Base-by-base conservation (phyloP, 1,140 invertebrate genomes). In the Pogonus chalceus region DNA sequence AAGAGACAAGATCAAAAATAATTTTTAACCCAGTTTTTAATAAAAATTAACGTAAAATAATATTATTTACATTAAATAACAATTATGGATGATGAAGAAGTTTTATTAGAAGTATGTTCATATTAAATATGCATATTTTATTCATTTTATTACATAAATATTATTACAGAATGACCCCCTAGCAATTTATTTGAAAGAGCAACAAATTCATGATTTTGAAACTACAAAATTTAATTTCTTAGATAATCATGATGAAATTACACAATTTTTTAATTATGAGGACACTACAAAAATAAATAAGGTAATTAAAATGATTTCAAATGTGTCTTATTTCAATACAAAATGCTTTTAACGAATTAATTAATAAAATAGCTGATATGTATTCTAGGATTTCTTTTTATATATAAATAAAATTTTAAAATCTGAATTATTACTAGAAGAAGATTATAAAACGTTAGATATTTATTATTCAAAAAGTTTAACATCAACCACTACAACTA, bases 151-250 rank as follows among this genome's bases (percentile, higher is more conserved):
- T 43, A 43, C 7, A 12, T 10, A 43, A 43, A 7, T 43, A 43
- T 43, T 43, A 12, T 43, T 43, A 16, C 18, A 43, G 37, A 43
- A 43, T 43, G 37, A 43, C 37, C 37, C 37, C 18, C 18, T 43
- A 9, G 37, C 37, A 12, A 43, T 12, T 10, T 43, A 43, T 43
- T 18, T 43, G 4, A 10, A 10, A 43, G 18, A 43, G 4, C 7
- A 43, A 43, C 7, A 43, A 9, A 12, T 43, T 12, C 9, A 18
- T 4, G 37, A 43, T 43, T 43, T 43, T 43, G 37, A 43, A 18
- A 43, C 18, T 10, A 12, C 18, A 12, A 9, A 43, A 43, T 9
- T 16, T 10, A 18, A 9, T 4, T 18, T 10, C 9, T 4, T 43
- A 43, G 9, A 43, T 12, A 43, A 43, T 43, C 9, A n/a, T n/a